Evolutionary conservation across 2,888 invertebrate species (phyloP).

Genomic region (Cyaniris semiargus): DNA sequence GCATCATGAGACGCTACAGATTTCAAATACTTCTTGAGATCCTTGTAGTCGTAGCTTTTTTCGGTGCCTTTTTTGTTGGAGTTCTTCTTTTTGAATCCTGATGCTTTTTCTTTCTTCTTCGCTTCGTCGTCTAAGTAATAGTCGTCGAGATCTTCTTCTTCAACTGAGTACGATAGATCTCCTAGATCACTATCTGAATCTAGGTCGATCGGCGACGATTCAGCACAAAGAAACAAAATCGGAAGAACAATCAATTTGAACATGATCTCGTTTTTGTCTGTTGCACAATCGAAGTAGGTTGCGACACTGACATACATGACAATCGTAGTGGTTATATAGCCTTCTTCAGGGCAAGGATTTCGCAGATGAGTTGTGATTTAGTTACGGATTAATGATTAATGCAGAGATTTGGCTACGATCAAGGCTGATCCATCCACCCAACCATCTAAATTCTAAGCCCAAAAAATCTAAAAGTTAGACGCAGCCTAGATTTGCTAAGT

Average conservation of each 20-base stretch:
- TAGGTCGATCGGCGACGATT: slow-evolving; percentile 56
- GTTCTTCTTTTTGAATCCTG: slow-evolving; percentile 60
- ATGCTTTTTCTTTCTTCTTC: slow-evolving; percentile 48
- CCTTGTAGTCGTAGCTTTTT: slow-evolving; percentile 55
- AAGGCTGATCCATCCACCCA: slow-evolving; percentile 48
- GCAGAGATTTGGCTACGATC: slow-evolving; percentile 50
- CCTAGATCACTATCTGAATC: slow-evolving; percentile 57
- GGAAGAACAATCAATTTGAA: slow-evolving; percentile 59
- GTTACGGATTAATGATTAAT: slow-evolving; percentile 54
- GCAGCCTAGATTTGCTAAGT: too few relatives aligned
- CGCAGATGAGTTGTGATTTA: slow-evolving; percentile 55
- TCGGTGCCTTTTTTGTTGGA: slow-evolving; percentile 54
- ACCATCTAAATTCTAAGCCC: not conserved
- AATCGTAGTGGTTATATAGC: slow-evolving; percentile 65
- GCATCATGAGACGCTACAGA: slow-evolving; percentile 52
- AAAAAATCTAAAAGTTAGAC: not conserved
- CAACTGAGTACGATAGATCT: slow-evolving; percentile 58
- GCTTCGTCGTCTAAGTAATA: slow-evolving; percentile 52
- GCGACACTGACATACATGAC: slow-evolving; percentile 79
- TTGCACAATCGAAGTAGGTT: slow-evolving; percentile 72
- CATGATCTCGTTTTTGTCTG: slow-evolving; percentile 58
- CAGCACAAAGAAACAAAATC: slow-evolving; percentile 54
- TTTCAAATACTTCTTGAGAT: slow-evolving; percentile 61
- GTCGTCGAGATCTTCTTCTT: slow-evolving; percentile 62
- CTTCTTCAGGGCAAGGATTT: slow-evolving; percentile 66